Evolutionary conservation across 2,113 vertebrate species (phyloP).

Genomic region (Phoenicopterus ruber): DNA sequence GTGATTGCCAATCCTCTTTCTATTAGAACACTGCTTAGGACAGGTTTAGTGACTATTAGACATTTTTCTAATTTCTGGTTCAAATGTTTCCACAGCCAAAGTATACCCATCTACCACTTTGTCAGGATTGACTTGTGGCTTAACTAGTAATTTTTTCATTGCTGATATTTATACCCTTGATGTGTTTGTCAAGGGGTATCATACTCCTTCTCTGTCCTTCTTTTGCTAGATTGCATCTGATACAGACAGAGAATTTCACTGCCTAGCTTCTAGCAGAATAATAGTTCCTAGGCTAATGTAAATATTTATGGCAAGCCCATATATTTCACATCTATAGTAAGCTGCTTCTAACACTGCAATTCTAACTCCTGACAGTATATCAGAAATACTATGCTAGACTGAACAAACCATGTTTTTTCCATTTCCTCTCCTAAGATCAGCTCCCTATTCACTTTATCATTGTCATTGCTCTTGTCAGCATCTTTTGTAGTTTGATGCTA

Average conservation of each 20-base stretch:
- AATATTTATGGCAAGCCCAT: neutral
- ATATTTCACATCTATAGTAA: neutral
- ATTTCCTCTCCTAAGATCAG: neutral
- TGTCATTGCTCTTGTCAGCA: neutral
- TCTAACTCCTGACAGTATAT: neutral
- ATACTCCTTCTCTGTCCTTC: neutral
- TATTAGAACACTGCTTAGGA: neutral
- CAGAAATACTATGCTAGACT: neutral
- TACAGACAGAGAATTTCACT: neutral
- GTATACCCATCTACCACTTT: neutral
- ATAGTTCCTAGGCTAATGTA: neutral
- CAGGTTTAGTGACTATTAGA: neutral
- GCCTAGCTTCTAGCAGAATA: neutral
- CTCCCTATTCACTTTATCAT: neutral
- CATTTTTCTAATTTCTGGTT: neutral
- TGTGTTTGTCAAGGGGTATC: neutral
- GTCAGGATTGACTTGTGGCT: neutral
- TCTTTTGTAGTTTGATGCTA: conserved; percentile 6
- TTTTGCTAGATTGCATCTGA: neutral
- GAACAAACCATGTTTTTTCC: neutral
- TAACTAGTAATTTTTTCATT: neutral
- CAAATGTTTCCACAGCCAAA: neutral
- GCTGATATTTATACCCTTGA: neutral
- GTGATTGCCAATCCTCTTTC: neutral
- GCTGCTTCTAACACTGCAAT: neutral